phyloP scores from a whole-genome alignment of 2,888 invertebrate genomes.

The Rhodophaea formosa region DNA sequence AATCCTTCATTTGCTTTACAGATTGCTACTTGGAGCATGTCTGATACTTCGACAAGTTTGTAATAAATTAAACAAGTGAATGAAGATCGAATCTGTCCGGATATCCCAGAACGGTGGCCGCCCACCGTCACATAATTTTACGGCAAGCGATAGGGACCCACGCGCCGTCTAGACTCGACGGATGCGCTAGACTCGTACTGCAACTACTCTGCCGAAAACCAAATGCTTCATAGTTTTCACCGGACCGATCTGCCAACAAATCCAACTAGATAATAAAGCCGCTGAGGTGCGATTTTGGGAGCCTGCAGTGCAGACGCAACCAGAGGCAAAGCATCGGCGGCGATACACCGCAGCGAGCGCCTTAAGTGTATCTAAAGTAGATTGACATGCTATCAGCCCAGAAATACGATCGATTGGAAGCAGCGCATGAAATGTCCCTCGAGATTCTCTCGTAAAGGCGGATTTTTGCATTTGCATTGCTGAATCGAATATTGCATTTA shows the following conservation, averaged over 20 bases:
- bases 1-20: conserved; percentile 11
- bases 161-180: conserved; percentile 76
- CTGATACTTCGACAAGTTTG: conserved; percentile 27
- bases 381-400: conserved; percentile 46
- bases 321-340: conserved; percentile 36
- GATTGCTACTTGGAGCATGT: conserved; percentile 15
- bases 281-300: conserved; percentile 57
- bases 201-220: conserved; percentile 47
- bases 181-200: conserved; percentile 61
- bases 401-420: conserved; percentile 28
- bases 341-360: conserved; percentile 41
- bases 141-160: conserved; percentile 69
- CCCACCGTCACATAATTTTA: conserved; percentile 73
- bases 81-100: conserved; percentile 50
- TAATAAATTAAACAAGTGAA: conserved; percentile 44
- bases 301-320: conserved; percentile 41
- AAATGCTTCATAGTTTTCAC: conserved; percentile 34
- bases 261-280: conserved; percentile 51
- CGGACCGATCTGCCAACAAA: conserved; percentile 56
- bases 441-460: conserved; percentile 28
- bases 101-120: conserved; percentile 50
- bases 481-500: background rate
- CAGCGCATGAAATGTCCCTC: conserved; percentile 38
- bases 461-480: conserved; percentile 1
- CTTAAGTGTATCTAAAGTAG: conserved; percentile 43